phyloP scores from a whole-genome alignment of 2,113 vertebrate species.

The Octodon degus region DNA sequence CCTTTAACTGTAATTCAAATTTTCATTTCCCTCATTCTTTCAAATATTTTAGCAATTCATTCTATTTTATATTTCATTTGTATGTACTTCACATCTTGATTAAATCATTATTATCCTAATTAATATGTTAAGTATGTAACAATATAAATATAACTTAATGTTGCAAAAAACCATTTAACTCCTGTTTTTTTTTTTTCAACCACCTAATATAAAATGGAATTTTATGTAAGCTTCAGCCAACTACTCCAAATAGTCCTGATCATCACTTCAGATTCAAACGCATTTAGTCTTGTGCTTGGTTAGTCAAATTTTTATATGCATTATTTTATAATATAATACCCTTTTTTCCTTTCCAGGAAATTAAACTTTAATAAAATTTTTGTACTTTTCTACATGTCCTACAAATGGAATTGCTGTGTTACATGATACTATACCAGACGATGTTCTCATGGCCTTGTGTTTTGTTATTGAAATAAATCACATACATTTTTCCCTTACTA shows the following conservation, averaged over 20 bases:
- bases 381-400: neutral
- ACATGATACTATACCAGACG: neutral
- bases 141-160: constrained; percentile 47
- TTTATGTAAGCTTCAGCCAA: neutral
- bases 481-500: neutral
- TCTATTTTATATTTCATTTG: constrained; percentile 8
- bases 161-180: neutral
- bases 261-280: neutral
- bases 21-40: constrained; percentile 16
- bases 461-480: constrained; percentile 40
- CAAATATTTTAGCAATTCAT: neutral
- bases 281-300: neutral
- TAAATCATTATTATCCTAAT: neutral
- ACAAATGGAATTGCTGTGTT: constrained; percentile 13
- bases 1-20: neutral
- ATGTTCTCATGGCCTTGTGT: neutral
- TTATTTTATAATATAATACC: neutral
- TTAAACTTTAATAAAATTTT: constrained; percentile 38
- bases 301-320: neutral
- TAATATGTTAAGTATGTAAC: neutral
- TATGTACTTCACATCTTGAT: constrained; percentile 25
- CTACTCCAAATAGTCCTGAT: neutral
- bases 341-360: neutral
- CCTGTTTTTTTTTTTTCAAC: neutral
- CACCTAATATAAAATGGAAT: neutral